Percentiles rank a stretch among this genome's conserved stretches.
phyloP scores from a whole-genome alignment of 2,888 invertebrate species.

The Apotomis betuletana region DNA sequence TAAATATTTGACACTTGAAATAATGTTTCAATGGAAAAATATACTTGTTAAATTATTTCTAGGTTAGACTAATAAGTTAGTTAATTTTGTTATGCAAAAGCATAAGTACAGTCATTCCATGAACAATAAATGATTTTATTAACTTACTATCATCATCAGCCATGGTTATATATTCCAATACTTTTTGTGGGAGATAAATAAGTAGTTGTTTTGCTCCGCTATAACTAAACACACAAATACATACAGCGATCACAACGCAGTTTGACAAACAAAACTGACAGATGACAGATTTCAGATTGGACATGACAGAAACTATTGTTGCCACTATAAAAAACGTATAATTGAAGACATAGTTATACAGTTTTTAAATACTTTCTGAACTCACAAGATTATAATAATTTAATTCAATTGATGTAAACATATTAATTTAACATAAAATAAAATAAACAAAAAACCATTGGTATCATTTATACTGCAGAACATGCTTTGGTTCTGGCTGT shows the following conservation, averaged over 20 bases:
- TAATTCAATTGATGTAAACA: too few species aligned
- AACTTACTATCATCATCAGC: conserved; percentile 71
- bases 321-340: neutral
- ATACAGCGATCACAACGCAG: neutral
- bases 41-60: neutral
- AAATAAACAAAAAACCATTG: too few species aligned
- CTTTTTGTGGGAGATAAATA: neutral
- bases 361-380: too few species aligned
- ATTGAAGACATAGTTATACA: too few species aligned
- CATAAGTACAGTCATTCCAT: neutral
- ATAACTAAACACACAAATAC: neutral
- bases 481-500: neutral
- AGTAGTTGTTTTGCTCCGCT: neutral
- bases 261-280: neutral
- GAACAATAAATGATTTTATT: neutral
- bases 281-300: neutral
- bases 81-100: neutral
- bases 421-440: too few species aligned
- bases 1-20: neutral
- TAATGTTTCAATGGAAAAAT: neutral
- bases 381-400: too few species aligned
- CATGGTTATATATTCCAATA: conserved; percentile 48
- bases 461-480: too few species aligned
- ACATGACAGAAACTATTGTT: neutral
- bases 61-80: neutral